Percentiles rank a stretch among this genome's conserved stretches.
phyloP scores from a whole-genome alignment of 2,113 vertebrate genomes.

The Myodes glareolus region DNA sequence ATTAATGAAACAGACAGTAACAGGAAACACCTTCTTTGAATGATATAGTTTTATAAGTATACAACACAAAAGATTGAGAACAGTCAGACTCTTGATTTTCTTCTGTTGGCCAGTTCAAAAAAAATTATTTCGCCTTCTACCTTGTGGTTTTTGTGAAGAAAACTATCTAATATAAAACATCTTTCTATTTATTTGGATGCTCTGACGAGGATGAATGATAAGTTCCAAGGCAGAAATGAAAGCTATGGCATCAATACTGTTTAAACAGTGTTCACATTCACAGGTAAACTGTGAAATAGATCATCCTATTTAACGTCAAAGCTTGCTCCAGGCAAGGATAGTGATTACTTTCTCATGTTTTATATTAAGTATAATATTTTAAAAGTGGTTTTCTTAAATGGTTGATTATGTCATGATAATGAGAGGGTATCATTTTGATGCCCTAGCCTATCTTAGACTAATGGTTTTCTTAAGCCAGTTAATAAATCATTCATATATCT shows the following conservation, averaged over 20 bases:
- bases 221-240: slow-evolving; percentile 45
- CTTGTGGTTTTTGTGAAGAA: slow-evolving; percentile 45
- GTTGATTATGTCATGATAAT: not conserved
- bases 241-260: slow-evolving; percentile 43
- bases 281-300: not conserved
- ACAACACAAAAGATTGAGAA: slow-evolving; percentile 51
- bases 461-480: slow-evolving; percentile 5
- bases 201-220: slow-evolving; percentile 35
- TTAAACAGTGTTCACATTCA: slow-evolving; percentile 55
- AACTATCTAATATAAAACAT: slow-evolving; percentile 68
- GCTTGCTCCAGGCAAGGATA: not conserved
- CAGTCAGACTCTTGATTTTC: slow-evolving; percentile 53
- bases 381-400: not conserved
- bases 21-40: slow-evolving; percentile 40
- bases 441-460: not conserved
- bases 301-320: slow-evolving; percentile 43
- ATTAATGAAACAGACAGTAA: slow-evolving; percentile 16
- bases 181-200: slow-evolving; percentile 63
- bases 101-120: slow-evolving; percentile 54
- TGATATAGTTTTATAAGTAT: not conserved
- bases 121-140: slow-evolving; percentile 60
- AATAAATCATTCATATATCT: slow-evolving; percentile 10
- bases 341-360: not conserved
- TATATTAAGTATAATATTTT: slow-evolving; percentile 4
- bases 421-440: not conserved